phyloP scores from a whole-genome alignment of 2,113 vertebrate species.

The Boulengeromyrus knoepffleri region DNA sequence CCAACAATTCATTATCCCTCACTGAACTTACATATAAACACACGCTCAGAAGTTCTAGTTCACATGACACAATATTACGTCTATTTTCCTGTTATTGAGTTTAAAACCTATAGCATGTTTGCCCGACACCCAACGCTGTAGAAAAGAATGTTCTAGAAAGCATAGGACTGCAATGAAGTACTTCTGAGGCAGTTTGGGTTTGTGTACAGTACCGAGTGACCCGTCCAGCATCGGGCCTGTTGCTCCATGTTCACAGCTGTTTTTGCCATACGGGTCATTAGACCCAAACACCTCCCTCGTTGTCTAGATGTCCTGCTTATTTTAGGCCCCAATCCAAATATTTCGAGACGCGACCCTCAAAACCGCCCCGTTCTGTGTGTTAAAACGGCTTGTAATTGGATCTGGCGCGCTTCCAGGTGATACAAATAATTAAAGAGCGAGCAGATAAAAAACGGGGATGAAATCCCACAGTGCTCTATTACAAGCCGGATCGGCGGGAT shows the following conservation, averaged over 20 bases:
- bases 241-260: slow-evolving; percentile 16
- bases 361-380: slow-evolving; percentile 6
- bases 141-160: background rate
- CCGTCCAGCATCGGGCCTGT: background rate
- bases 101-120: background rate
- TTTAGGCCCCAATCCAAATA: slow-evolving; percentile 18
- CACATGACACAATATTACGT: background rate
- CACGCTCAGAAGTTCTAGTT: background rate
- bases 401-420: slow-evolving; percentile 7
- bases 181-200: background rate
- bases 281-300: slow-evolving; percentile 6
- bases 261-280: slow-evolving; percentile 15
- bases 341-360: background rate
- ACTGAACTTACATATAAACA: background rate
- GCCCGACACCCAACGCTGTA: background rate
- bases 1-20: background rate
- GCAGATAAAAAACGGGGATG: slow-evolving; percentile 15
- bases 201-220: background rate
- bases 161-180: background rate
- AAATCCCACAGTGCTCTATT: slow-evolving; percentile 19
- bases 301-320: slow-evolving; percentile 8
- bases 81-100: background rate
- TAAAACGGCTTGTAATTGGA: slow-evolving; percentile 22
- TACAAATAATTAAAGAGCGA: slow-evolving; percentile 11
- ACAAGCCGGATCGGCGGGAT: background rate